These are phyloP conservation scores for Platycheirus rosarum DNA, from an alignment of 2,888 invertebrate genomes.

Conservation along the genomic window DNA sequence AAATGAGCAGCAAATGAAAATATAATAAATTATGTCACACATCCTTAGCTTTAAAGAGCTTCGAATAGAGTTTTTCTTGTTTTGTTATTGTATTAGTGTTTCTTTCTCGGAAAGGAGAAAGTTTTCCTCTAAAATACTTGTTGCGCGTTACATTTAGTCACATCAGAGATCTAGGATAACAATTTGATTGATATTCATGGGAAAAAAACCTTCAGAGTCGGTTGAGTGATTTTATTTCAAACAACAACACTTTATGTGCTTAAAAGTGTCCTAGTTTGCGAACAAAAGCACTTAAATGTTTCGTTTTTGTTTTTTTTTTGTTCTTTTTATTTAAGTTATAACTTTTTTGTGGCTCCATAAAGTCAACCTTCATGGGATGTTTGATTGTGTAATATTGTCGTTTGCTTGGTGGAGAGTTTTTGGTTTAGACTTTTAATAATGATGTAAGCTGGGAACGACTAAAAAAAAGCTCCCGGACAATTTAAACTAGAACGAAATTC, in stretches of 20 bases:
- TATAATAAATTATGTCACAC: constrained; percentile 56
- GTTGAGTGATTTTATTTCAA: constrained; percentile 31
- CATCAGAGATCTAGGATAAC: constrained; percentile 28
- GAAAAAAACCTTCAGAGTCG: neutral
- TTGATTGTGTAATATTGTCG: constrained; percentile 1
- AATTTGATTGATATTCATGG: constrained; percentile 37
- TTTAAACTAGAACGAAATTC: too few species aligned
- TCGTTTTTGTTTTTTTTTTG: neutral
- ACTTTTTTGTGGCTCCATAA: constrained; percentile 3
- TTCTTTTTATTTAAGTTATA: constrained; percentile 1
- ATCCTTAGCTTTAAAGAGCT: constrained; percentile 16
- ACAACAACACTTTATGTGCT: neutral
- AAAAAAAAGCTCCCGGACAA: too few species aligned
- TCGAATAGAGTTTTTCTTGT: neutral
- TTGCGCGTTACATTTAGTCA: constrained; percentile 22
- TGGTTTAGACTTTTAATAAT: neutral
- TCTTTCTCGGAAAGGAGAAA: constrained; percentile 3
- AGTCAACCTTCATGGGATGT: neutral
- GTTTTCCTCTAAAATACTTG: constrained; percentile 13
- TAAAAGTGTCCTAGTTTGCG: constrained; percentile 5
- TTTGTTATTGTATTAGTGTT: neutral
- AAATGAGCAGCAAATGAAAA: constrained; percentile 60
- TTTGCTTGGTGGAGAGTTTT: neutral
- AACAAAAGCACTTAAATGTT: constrained; percentile 12
- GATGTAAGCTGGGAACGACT: too few species aligned